phyloP scores from a whole-genome alignment of 2,888 invertebrate genomes.

The Coenonympha arcania region DNA sequence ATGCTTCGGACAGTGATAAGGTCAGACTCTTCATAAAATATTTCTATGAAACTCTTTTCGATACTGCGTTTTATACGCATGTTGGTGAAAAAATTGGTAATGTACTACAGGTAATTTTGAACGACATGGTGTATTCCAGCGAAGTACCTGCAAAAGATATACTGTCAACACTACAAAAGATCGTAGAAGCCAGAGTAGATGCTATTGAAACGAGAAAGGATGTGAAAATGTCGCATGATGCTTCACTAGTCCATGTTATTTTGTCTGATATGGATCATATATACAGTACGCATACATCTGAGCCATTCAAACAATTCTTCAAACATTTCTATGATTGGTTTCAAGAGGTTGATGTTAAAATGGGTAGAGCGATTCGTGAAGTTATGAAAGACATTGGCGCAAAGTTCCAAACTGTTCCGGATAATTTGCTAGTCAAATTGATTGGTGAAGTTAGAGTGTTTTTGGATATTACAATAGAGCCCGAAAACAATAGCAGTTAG shows the following conservation, averaged over 20 bases:
- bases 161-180: slow-evolving; percentile 37
- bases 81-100: slow-evolving; percentile 40
- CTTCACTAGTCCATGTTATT: slow-evolving; percentile 43
- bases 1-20: slow-evolving; percentile 33
- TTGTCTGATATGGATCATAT: slow-evolving; percentile 56
- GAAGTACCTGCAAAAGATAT: slow-evolving; percentile 42
- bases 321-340: slow-evolving; percentile 35
- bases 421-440: slow-evolving; percentile 41
- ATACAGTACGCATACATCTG: slow-evolving; percentile 36
- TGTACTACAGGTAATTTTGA: slow-evolving; percentile 48
- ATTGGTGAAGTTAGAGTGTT: slow-evolving; percentile 47
- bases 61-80: slow-evolving; percentile 39
- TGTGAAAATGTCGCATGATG: slow-evolving; percentile 36
- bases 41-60: slow-evolving; percentile 33
- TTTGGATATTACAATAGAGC: slow-evolving; percentile 47
- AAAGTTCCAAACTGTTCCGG: slow-evolving; percentile 30
- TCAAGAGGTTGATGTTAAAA: slow-evolving; percentile 27
- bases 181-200: slow-evolving; percentile 38
- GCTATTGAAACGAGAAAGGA: slow-evolving; percentile 27
- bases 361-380: slow-evolving; percentile 32
- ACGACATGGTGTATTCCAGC: slow-evolving; percentile 48
- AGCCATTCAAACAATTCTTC: slow-evolving; percentile 43
- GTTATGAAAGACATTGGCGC: slow-evolving; percentile 36
- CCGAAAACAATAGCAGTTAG: slow-evolving; percentile 28
- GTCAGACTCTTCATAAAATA: slow-evolving; percentile 36